Evolutionary conservation across 2,113 vertebrate species (phyloP).

Genomic region (Echinops telfairi): DNA sequence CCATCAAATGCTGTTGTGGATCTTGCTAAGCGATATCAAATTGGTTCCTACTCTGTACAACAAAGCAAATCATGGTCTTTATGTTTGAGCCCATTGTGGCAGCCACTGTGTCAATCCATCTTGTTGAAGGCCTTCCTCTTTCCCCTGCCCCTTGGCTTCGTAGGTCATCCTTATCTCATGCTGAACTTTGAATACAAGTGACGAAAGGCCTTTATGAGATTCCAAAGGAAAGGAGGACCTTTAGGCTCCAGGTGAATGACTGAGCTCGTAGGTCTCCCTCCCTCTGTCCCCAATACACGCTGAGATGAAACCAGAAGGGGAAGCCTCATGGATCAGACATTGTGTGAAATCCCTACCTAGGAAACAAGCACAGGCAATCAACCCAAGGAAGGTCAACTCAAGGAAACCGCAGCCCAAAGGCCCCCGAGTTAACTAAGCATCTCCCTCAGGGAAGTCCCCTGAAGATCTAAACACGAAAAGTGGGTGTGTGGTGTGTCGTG

Average conservation of each 20-base stretch:
- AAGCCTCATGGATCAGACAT: accelerated
- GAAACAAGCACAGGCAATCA: background rate
- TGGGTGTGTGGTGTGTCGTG: too few species aligned
- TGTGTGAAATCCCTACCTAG: background rate
- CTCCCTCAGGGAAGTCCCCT: accelerated
- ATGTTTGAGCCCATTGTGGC: too few species aligned
- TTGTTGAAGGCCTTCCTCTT: too few species aligned
- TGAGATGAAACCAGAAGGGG: background rate
- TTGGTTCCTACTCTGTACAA: too few species aligned
- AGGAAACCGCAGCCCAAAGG: background rate
- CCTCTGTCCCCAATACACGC: background rate
- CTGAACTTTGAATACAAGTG: accelerated
- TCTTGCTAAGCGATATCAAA: too few species aligned
- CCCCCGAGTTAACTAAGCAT: accelerated
- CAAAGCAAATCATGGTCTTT: too few species aligned
- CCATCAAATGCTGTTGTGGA: too few species aligned
- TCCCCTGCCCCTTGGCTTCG: too few species aligned
- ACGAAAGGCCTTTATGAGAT: background rate
- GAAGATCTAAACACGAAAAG: background rate
- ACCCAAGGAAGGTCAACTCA: background rate
- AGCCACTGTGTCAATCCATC: too few species aligned
- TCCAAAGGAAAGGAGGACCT: background rate
- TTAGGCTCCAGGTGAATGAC: accelerated
- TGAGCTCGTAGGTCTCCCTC: accelerated
- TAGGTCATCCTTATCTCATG: accelerated